Base-by-base conservation (phyloP, 2,113 vertebrate genomes). In the Salvator merianae region DNA sequence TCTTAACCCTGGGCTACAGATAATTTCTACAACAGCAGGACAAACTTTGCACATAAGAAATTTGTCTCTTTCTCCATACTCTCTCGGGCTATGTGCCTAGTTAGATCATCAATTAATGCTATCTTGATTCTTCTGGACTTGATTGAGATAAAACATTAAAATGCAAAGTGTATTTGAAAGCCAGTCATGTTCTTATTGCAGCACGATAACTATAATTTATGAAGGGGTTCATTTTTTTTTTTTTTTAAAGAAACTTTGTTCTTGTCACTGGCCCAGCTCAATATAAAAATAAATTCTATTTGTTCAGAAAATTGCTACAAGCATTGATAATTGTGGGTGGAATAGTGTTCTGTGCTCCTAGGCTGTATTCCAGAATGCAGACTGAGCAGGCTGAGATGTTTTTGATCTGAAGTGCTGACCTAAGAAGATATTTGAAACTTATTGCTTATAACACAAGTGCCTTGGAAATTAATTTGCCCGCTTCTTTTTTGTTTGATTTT, bases 141-240 rank as follows among this genome's bases (percentile, higher is more conserved):
- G 72, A 87, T 82, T 83, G 82, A 84, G 79, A 88, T 90, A 92
- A 92, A 93, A 93, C 93, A 93, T 94, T 94, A 93, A 93, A 89
- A 93, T 87, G 38, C 87, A 90, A 87, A 93, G 82, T 63, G 90
- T 82, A 90, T 87, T 90, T 92, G 88, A 88, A 93, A 94, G 91
- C 78, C 55, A 74, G 2, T 70, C 70, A 0, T 40, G 5, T 89
- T 88, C 88, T 85, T 84, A 43, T 85, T 89, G 86, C 76, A 83
- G 70, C 84, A 90, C 89, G 93, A 93, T 94, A 91, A 92, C 90
- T 90, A 86, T 92, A 92, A 94, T 93, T 93, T 53, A 55, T 72
- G 55, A 73, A 83, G 63, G 82, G 50, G 70, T 40, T 24, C 26
- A 10, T 16, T 13, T 81, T 50, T 63, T 90, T 85, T 92, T 86